A percentile compares a stretch with the other conserved stretches of the same genome.
Evolutionary conservation across 1,140 invertebrate species (phyloP).

Genomic region (Cydia strobilella): DNA sequence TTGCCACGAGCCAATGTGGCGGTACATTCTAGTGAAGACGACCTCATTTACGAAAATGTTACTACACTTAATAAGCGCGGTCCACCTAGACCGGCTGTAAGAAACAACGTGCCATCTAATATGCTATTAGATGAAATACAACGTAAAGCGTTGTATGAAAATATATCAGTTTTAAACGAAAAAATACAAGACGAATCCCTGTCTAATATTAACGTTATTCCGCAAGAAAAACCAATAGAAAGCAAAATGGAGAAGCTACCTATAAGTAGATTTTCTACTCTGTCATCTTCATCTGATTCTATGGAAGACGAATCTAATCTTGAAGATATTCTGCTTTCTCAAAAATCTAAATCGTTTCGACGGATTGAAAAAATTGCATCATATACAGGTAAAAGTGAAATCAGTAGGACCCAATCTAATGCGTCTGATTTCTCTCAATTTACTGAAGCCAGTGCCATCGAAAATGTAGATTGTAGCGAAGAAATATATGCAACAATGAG

Average conservation of each 20-base stretch:
- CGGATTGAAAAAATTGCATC: conserved; percentile 47
- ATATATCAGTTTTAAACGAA: conserved; percentile 53
- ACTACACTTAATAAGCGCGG: conserved; percentile 46
- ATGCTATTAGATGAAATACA: conserved; percentile 42
- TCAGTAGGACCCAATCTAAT: conserved; percentile 55
- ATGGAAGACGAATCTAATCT: conserved; percentile 72
- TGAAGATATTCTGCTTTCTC: conserved; percentile 71
- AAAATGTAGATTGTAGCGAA: conserved; percentile 72
- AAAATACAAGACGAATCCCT: conserved; percentile 54
- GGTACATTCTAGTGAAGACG: conserved; percentile 41
- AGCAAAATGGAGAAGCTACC: conserved; percentile 43
- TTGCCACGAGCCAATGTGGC: conserved; percentile 53
- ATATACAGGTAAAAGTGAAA: conserved; percentile 48
- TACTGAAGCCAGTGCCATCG: conserved; percentile 69
- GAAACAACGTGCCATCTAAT: conserved; percentile 62
- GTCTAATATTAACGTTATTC: conserved; percentile 48
- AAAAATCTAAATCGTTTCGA: conserved; percentile 71
- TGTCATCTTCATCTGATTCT: conserved; percentile 66
- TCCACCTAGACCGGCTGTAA: conserved; percentile 60
- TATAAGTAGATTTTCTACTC: conserved; percentile 62
- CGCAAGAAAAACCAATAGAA: conserved; percentile 38
- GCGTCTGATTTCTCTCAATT: conserved; percentile 62
- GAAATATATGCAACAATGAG: conserved; percentile 69
- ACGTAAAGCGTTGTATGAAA: conserved; percentile 61
- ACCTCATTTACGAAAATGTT: conserved; percentile 70